phyloP scores from a whole-genome alignment of 1,140 invertebrate species.

The Phortica variegata region DNA sequence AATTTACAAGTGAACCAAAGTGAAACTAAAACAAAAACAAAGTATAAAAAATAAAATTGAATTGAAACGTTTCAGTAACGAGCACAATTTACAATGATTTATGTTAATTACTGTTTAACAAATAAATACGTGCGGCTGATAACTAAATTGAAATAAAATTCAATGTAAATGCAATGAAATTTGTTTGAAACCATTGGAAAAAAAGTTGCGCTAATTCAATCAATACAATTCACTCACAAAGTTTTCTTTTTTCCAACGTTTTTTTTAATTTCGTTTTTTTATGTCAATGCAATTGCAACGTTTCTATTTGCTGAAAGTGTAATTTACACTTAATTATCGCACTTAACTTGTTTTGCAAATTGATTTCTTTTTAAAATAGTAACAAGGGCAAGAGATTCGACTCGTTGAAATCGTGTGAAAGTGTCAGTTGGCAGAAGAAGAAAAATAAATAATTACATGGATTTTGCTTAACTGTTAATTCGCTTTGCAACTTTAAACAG shows the following conservation, averaged over 20 bases:
- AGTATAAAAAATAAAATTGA: background rate
- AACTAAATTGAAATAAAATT: constrained; percentile 49
- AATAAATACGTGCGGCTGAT: constrained; percentile 38
- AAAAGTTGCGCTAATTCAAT: constrained; percentile 6
- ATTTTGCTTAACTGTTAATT: too few species aligned
- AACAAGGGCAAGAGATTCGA: too few species aligned
- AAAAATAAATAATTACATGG: too few species aligned
- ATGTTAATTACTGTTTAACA: constrained; percentile 52
- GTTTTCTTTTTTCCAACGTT: constrained; percentile 22
- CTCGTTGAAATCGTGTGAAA: too few species aligned
- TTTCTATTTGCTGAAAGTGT: constrained; percentile 13
- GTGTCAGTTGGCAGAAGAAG: too few species aligned
- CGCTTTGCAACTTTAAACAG: too few species aligned
- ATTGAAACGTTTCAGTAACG: background rate
- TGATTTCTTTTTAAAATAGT: constrained; percentile 14
- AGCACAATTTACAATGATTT: constrained; percentile 38
- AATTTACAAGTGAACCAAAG: too few species aligned
- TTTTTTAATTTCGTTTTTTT: background rate
- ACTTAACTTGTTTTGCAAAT: constrained; percentile 15
- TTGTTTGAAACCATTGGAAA: background rate
- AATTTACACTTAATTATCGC: constrained; percentile 24
- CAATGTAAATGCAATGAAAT: constrained; percentile 34
- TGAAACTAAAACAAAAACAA: background rate
- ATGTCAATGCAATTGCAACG: background rate
- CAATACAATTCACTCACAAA: constrained; percentile 31